Base-by-base conservation (phyloP, 2,113 vertebrate genomes). In the Aegypius monachus region DNA sequence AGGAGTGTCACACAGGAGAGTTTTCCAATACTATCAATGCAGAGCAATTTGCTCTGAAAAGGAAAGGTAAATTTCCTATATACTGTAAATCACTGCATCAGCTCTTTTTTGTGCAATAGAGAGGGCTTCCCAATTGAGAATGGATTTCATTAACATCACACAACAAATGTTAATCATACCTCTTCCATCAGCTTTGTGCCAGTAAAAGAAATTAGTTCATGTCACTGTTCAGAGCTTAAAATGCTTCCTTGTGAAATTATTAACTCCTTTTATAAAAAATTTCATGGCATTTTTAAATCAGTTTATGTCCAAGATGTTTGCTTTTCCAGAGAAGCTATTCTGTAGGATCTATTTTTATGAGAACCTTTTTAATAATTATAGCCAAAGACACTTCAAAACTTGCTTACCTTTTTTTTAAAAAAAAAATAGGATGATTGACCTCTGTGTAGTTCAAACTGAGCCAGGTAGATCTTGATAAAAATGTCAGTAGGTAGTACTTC, bases 121-220 rank as follows among this genome's bases (percentile, higher is more conserved):
- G 58, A 22, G 42, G 59, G 19, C 42, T 91, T 86, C 61, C 52
- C 65, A 95, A 8, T 43, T 89, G 48, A 86, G 70, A 94, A 94
- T 48, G 23, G 63, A 90, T 96, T 92, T 95, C 80, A 93, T 62
- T 38, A 32, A 40, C 38, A 93, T 70, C 86, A 91, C 11, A 71
- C 31, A 88, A 63, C 21, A 79, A 94, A 34, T 62, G 61, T 75
- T 84, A 88, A 53, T 96, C 88, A 72, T 66, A 70, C 16, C 22
- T 72, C n/a, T 93, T 87, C 91, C 83, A 91, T 82, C 68, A 96
- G 83, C 20, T 62, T 83, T 56, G 7, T 53, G 17, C 45, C n/a
- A 53, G 43, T 73, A 94, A 96, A 75, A 86, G 48, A 95, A 96
- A 94, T 93, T 53, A 82, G 52, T 56, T 89, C 25, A 52, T 63